phyloP scores from a whole-genome alignment of 1,140 invertebrate genomes.

The Camponotus vicinus region DNA sequence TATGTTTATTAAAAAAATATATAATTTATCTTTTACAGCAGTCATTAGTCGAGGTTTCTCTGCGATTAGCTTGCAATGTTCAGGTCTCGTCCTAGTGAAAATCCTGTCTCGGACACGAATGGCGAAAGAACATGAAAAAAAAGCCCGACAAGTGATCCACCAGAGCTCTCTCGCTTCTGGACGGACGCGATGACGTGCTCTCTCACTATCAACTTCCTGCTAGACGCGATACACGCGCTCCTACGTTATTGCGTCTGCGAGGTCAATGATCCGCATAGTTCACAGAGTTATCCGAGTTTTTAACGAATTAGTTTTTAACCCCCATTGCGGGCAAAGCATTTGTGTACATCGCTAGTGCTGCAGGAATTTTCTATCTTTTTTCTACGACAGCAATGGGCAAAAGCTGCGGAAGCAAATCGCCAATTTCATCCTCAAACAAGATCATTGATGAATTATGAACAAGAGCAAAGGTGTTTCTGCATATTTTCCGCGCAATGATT shows the following conservation, averaged over 20 bases:
- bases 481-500: slow-evolving; percentile 1
- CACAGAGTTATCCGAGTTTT: slow-evolving; percentile 65
- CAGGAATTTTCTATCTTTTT: not conserved
- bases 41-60: too few species aligned
- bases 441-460: not conserved
- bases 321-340: slow-evolving; percentile 25
- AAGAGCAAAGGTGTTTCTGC: not conserved
- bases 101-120: not conserved
- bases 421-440: slow-evolving; percentile 5
- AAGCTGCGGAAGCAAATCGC: not conserved
- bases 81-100: not conserved
- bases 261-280: slow-evolving; percentile 71
- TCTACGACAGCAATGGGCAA: not conserved
- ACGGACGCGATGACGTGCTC: slow-evolving; percentile 67
- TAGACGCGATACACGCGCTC: slow-evolving; percentile 72
- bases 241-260: slow-evolving; percentile 61
- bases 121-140: not conserved
- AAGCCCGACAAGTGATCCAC: not conserved
- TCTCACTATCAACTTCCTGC: slow-evolving; percentile 74
- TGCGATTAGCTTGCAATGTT: too few species aligned
- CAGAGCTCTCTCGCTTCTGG: slow-evolving; percentile 42
- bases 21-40: too few species aligned
- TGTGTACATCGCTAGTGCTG: not conserved
- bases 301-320: slow-evolving; percentile 19
- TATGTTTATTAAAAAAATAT: too few species aligned